phyloP scores from a whole-genome alignment of 2,113 vertebrate species.

The Trichomycterus rosablanca region DNA sequence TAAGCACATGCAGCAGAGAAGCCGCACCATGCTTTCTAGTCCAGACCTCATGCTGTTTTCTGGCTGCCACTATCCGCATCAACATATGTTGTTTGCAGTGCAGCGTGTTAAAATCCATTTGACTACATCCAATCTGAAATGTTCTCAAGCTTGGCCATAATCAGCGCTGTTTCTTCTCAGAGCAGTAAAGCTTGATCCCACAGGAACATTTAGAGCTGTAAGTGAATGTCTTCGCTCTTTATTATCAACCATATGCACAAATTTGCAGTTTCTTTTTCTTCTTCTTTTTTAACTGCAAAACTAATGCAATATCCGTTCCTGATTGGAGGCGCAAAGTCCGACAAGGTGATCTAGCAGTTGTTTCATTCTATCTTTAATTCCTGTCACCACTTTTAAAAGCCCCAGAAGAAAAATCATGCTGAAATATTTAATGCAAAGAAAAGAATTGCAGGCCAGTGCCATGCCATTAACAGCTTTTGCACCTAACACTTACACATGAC shows the following conservation, averaged over 20 bases:
- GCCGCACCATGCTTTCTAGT: constrained; percentile 45
- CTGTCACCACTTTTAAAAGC: constrained; percentile 56
- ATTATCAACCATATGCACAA: constrained; percentile 49
- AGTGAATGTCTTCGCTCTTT: constrained; percentile 53
- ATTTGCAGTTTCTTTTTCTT: constrained; percentile 51
- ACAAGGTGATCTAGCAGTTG: constrained; percentile 64
- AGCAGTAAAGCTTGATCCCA: constrained; percentile 34
- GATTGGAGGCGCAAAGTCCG: constrained; percentile 48
- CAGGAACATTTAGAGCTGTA: constrained; percentile 19
- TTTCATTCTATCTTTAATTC: constrained; percentile 47
- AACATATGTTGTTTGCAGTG: constrained; percentile 69
- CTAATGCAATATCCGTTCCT: constrained; percentile 59
- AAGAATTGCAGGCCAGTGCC: constrained; percentile 45
- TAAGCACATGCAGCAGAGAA: constrained; percentile 55
- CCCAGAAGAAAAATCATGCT: constrained; percentile 53
- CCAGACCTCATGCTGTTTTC: constrained; percentile 63
- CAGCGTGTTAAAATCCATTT: constrained; percentile 59
- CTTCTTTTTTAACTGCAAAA: no score
- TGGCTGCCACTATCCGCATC: constrained; percentile 62
- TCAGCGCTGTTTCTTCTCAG: constrained; percentile 43
- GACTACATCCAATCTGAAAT: constrained; percentile 24
- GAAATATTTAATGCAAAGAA: constrained; percentile 59
- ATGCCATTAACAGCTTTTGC: constrained; percentile 35
- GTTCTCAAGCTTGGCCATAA: constrained; percentile 58
- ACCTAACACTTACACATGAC: constrained; percentile 44